Base-by-base conservation (phyloP, 1,140 invertebrate species). In the Chelonus insularis region DNA sequence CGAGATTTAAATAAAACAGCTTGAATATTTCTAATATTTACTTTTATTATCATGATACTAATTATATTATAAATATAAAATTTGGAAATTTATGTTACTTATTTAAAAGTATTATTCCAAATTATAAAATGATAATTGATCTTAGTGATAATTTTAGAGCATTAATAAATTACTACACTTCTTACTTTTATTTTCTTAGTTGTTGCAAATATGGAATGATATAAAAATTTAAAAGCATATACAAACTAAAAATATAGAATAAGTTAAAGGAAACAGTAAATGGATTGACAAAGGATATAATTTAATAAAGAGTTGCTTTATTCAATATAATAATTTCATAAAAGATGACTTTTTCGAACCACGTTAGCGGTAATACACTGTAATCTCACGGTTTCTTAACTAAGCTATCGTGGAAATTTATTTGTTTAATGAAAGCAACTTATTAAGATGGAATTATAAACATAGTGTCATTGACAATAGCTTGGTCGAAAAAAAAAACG, bases 271-370 rank as follows among this genome's bases (percentile, higher is more conserved):
- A 16, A 23, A 21, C 18, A 50, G 29, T 12, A 29, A 50, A 50
- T 23, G 47, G 47, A 50, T 29, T 25, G 8, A 50, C 8, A 29
- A n/a, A 50, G n/a, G n/a, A 23, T 25, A 50, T 29, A 50, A 25
- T 25, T 50, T 50, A 36, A 62, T 62, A 62, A 62, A 62, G 60
- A 47, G 23, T 56, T 39, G 16, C 20, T 57, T 51, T 63, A 48
- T 65, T 64, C 71, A 70, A 66, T 64, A 68, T 72, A 74, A 74
- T 74, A 72, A 72, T 74, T 74, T 74, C 72, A 73, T 74, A 68
- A 72, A 72, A 72, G 64, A 71, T 69, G 69, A 57, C 64, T 62
- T 57, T 56, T 16, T 29, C 16, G 37, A 60, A 12, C 68, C 64
- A 62, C 67, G 14, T 16, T n/a, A 50, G 65, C 68, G 65, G 60